phyloP scores from a whole-genome alignment of 1,140 invertebrate genomes.

The Pseudachorutes palmiensis region DNA sequence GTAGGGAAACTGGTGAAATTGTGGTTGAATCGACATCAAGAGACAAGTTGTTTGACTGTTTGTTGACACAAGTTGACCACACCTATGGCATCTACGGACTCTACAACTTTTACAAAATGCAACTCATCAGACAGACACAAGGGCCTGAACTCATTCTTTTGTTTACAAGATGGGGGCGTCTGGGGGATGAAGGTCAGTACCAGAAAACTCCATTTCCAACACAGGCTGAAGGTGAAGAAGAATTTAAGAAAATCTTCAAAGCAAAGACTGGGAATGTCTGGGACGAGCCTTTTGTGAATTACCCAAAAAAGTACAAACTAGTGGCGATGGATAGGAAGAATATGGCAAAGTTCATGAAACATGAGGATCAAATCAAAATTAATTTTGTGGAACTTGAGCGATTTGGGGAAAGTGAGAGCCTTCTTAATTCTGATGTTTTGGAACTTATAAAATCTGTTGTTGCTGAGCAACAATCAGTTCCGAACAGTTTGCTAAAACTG shows the following conservation, averaged over 20 bases:
- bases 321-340: background rate
- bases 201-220: conserved; percentile 49
- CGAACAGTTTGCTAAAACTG: conserved; percentile 13
- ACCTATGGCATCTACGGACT: conserved; percentile 44
- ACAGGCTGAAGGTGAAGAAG: conserved; percentile 45
- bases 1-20: conserved; percentile 31
- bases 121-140: conserved; percentile 42
- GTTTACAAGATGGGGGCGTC: conserved; percentile 50
- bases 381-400: background rate
- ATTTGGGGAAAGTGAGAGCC: background rate
- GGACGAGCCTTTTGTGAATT: conserved; percentile 41
- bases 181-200: conserved; percentile 46
- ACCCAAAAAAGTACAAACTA: conserved; percentile 43
- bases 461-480: too few relatives aligned
- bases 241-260: conserved; percentile 45
- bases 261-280: conserved; percentile 50
- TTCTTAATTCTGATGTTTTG: too few relatives aligned
- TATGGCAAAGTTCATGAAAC: background rate
- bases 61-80: conserved; percentile 49
- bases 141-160: conserved; percentile 47
- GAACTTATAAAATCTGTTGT: too few relatives aligned
- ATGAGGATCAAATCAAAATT: background rate
- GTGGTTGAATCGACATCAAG: conserved; percentile 39
- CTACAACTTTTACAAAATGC: conserved; percentile 53
- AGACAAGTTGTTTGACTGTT: conserved; percentile 44